Base-by-base conservation (phyloP, 2,797 vertebrate species). In the Sitta carolinensis region DNA sequence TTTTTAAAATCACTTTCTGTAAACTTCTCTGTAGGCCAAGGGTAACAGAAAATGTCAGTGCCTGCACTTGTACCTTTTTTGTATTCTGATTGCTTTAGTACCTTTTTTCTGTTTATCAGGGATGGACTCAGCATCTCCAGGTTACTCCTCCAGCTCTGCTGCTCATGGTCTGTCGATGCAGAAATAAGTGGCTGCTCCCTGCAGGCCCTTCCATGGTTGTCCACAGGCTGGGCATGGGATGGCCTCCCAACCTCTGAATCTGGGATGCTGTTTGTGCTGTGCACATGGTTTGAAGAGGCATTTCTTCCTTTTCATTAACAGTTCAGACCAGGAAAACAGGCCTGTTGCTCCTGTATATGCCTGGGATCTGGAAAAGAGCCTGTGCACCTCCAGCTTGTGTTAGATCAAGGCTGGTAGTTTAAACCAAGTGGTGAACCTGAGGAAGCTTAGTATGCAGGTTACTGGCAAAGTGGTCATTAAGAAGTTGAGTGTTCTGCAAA, bases 21-120 rank as follows among this genome's bases (percentile, higher is more conserved):
- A 73, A 83, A 79, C 64, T 84, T 89, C 18, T 82, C 11, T 81
- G 27, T 77, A 84, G 79, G 38, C 42, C 1, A 2, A 87, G 40
- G n/a, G 21, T 59, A 84, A 67, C 59, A 86, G 66, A 61, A 59
- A 84, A 63, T 12, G 20, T 55, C 59, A 38, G 36, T 93, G 58
- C 59, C 69, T 90, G 83, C 43, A 27, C 62, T 62, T 67, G 29
- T 50, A 63, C 13, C 26, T 62, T 38, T 74, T 57, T 54, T 19
- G 9, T 55, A 5, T 77, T 69, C 64, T 94, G 45, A 94, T 68
- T 91, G 70, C 76, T 91, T 72, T 66, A 93, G 85, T 91, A 10
- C 48, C 48, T 81, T 75, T 92, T 83, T 55, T 78, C 29, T 90
- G 48, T 90, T 92, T 80, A 63, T 90, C 64, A 90, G 59, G 63